A percentile compares a stretch with the other conserved stretches of the same genome.
phyloP scores from a whole-genome alignment of 2,888 invertebrate genomes.

The Andrena hattorfiana region DNA sequence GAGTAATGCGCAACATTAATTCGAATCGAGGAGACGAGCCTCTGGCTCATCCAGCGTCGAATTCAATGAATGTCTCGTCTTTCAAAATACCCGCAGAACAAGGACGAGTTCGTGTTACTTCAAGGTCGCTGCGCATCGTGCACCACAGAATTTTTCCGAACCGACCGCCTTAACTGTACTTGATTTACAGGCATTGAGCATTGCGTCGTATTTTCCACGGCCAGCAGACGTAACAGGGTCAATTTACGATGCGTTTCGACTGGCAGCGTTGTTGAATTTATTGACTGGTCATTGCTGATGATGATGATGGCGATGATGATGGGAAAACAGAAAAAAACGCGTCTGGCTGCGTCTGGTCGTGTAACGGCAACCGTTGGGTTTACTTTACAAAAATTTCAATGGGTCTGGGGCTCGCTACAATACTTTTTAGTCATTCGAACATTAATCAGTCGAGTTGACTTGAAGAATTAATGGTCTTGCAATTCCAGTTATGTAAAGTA shows the following conservation, averaged over 20 bases:
- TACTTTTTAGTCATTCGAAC: too few relatives aligned
- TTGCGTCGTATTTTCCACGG: constrained; percentile 25
- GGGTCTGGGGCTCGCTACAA: too few relatives aligned
- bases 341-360: not conserved
- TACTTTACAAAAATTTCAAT: too few relatives aligned
- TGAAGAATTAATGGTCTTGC: too few relatives aligned
- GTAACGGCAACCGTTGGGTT: not conserved
- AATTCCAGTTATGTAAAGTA: too few relatives aligned
- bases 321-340: not conserved
- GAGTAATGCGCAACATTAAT: too few relatives aligned
- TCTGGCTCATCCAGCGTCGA: constrained; percentile 13
- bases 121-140: constrained; percentile 59
- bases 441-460: too few relatives aligned
- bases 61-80: constrained; percentile 30
- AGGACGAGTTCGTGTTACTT: constrained; percentile 42
- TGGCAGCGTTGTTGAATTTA: not conserved
- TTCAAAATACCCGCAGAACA: constrained; percentile 36
- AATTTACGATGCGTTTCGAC: constrained; percentile 23
- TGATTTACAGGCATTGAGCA: constrained; percentile 33
- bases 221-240: constrained; percentile 26
- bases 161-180: constrained; percentile 39
- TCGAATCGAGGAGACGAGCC: not conserved
- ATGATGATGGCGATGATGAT: constrained; percentile 10
- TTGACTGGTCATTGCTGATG: not conserved
- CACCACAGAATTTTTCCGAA: constrained; percentile 49